A percentile compares a stretch with the other conserved stretches of the same genome.
Evolutionary conservation across 2,888 invertebrate species (phyloP).

Genomic region (Arrhopalites spinosus): DNA sequence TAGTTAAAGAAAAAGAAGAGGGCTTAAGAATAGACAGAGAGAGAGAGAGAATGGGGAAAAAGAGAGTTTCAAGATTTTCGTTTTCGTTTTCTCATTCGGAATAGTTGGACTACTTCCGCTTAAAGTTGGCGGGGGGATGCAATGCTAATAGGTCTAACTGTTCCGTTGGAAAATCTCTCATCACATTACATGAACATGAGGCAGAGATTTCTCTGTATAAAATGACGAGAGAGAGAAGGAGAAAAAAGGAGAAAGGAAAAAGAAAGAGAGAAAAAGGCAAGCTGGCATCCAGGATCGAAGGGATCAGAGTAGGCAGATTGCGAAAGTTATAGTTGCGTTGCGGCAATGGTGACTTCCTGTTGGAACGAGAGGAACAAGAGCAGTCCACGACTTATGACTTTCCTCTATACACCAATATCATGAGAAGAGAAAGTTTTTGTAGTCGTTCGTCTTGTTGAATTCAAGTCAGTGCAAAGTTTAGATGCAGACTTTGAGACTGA

Average conservation of each 20-base stretch:
- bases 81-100: no score
- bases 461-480: not conserved
- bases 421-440: not conserved
- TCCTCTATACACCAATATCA: not conserved
- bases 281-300: not conserved
- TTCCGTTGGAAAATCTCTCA: not conserved
- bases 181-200: not conserved
- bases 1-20: no score
- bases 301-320: constrained; percentile 4
- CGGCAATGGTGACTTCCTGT: constrained; percentile 10
- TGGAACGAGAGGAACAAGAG: not conserved
- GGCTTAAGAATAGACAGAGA: no score
- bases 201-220: not conserved
- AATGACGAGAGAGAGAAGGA: not conserved
- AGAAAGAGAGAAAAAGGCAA: not conserved
- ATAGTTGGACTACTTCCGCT: no score
- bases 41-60: no score
- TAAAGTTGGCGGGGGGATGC: no score
- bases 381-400: not conserved
- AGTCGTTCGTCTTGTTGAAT: not conserved
- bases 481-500: not conserved
- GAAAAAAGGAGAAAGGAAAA: not conserved
- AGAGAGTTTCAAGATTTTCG: no score
- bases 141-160: no score
- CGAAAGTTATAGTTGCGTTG: constrained; percentile 1